Evolutionary conservation across 1,140 invertebrate species (phyloP).

Genomic region (Mesaphorura yosii): DNA sequence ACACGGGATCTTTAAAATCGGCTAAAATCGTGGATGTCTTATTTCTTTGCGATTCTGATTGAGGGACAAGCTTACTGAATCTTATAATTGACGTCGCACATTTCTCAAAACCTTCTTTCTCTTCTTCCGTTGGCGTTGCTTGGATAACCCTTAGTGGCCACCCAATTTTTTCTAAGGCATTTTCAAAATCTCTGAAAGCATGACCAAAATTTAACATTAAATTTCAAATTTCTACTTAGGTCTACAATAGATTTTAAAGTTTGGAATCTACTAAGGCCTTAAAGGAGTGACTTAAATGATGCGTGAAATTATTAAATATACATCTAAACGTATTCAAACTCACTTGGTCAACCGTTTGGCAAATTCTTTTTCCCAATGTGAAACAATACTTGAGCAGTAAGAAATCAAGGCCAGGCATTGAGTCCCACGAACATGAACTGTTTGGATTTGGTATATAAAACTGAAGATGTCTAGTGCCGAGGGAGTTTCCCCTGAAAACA

Average conservation of each 20-base stretch:
- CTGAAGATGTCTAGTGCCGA: background rate
- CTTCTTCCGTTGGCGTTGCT: conserved; percentile 25
- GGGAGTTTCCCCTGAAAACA: background rate
- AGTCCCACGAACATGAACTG: background rate
- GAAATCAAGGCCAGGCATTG: conserved; percentile 6
- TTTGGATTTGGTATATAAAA: background rate
- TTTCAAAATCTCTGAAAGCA: conserved; percentile 21
- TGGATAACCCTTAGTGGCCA: conserved; percentile 22
- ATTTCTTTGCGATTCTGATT: background rate
- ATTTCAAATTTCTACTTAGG: background rate
- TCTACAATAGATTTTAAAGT: background rate
- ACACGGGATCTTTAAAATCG: conserved; percentile 12
- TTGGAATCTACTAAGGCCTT: too few relatives aligned
- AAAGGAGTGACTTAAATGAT: too few relatives aligned
- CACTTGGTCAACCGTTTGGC: conserved; percentile 18
- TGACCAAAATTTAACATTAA: too few relatives aligned
- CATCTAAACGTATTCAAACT: background rate
- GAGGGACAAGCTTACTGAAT: background rate
- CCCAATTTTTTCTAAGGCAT: conserved; percentile 19
- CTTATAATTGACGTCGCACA: background rate
- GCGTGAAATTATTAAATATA: too few relatives aligned
- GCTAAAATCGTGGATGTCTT: conserved; percentile 1
- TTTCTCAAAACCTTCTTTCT: background rate
- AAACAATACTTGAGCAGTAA: background rate
- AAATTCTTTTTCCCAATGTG: conserved; percentile 18